Conservation (phyloP, 1,140 invertebrate species). For the Solenopsis fugax region DNA sequence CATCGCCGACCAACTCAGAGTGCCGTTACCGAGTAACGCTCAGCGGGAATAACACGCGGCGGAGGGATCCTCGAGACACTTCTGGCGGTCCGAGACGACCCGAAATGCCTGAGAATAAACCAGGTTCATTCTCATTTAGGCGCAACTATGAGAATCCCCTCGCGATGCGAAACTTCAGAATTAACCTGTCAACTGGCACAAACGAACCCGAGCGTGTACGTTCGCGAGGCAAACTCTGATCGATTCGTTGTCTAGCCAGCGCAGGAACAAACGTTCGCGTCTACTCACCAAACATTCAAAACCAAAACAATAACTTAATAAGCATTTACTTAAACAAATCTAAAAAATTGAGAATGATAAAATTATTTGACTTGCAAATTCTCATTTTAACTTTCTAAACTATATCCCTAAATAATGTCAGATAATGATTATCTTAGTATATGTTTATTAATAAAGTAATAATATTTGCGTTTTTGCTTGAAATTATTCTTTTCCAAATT, state of each 20-base stretch:
- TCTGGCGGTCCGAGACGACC: not conserved
- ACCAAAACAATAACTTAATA: not conserved
- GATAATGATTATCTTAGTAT: not conserved
- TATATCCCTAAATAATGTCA: not conserved
- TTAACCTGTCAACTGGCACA: slow-evolving; percentile 36
- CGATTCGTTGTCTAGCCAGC: slow-evolving; percentile 1
- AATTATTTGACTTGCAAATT: slow-evolving; percentile 34
- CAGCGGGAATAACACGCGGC: slow-evolving; percentile 24
- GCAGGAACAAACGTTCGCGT: not conserved
- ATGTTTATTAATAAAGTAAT: not conserved
- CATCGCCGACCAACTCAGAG: not conserved
- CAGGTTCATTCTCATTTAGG: slow-evolving; percentile 4
- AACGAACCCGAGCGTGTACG: not conserved
- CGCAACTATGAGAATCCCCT: not conserved
- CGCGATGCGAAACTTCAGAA: slow-evolving; percentile 33
- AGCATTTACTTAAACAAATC: slow-evolving; percentile 5
- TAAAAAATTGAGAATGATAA: slow-evolving; percentile 24
- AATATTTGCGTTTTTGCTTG: not conserved
- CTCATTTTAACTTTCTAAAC: not conserved
- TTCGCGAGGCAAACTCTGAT: not conserved
- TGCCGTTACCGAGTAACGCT: slow-evolving; percentile 14
- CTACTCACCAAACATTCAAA: not conserved
- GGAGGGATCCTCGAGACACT: slow-evolving; percentile 32
- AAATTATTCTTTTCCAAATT: not conserved
- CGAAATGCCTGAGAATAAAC: slow-evolving; percentile 1